Evolutionary conservation across 2,888 invertebrate species (phyloP), one percentile per base, ranked within the genome.

Genomic region (Lycophotia porphyrea): DNA sequence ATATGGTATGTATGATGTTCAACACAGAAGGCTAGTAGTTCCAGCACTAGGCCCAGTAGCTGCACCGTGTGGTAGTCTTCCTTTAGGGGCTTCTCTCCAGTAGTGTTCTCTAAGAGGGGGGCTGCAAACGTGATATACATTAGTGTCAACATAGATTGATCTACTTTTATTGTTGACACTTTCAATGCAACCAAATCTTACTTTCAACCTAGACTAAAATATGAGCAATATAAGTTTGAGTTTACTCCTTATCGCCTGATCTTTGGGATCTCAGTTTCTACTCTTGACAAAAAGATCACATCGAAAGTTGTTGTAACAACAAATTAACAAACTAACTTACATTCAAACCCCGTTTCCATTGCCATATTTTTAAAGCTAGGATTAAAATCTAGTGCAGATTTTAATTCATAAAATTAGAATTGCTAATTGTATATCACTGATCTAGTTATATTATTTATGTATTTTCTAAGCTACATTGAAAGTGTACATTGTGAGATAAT

Each of bases 1-100:
- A 99, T 99, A 97, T 99, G 99, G 97, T 99, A 99, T 78, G 99
- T 98, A 97, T 99, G 99, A 97, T 99, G 99, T 94, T 99, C 99
- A 68, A 99, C 99, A 96, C 99, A 99, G 96, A 99, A 99, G 60
- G 99, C 98, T 85, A 99, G 97, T 88, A 99, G 97, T 94, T 99
- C 99, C 90, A 99, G 96, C 84, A 99, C 99, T 87, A 99, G 97
- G 74, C 99, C 99, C 85, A 99, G 97, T 84, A 99, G 97, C 96
- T 99, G 99, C 87, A 99, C 99, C 74, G 99, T 99, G 95, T 99
- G 98, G 94, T 99, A 99, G 95, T 99, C 99, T 95, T 99, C 99
- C 93, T 98, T 98, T 82, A 98, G 97, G 9, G 99, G 99, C 90
- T 98, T 98, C 90, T 99, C 99, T 81, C 98, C 98, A 27, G 97